Evolutionary conservation across 2,888 invertebrate species (phyloP).

Genomic region (Vanessa cardui): DNA sequence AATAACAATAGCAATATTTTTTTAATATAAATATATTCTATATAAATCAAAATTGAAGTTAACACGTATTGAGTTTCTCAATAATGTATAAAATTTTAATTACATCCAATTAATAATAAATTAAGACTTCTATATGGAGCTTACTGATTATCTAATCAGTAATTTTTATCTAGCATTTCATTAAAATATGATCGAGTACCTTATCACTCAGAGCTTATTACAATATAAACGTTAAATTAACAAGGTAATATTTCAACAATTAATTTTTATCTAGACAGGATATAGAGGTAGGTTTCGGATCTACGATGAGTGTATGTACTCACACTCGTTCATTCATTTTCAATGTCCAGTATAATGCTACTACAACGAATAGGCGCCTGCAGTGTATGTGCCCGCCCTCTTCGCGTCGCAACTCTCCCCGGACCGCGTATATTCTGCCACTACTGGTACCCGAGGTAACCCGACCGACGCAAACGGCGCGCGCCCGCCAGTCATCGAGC

Average conservation of each 20-base stretch:
- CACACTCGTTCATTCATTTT: conserved; percentile 45
- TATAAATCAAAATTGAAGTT: too few species aligned
- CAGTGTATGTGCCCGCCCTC: conserved; percentile 52
- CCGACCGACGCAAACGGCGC: conserved; percentile 46
- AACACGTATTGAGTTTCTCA: too few species aligned
- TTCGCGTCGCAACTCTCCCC: conserved; percentile 51
- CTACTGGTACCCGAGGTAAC: conserved; percentile 38
- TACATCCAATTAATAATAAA: background rate
- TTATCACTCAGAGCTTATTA: conserved; percentile 29
- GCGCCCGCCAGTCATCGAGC: conserved; percentile 76
- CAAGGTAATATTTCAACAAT: conserved; percentile 15
- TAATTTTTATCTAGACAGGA: conserved; percentile 16
- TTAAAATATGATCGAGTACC: conserved; percentile 32
- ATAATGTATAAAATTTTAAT: background rate
- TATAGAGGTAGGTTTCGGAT: conserved; percentile 8
- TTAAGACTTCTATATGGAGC: background rate
- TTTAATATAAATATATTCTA: too few species aligned
- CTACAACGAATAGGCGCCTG: conserved; percentile 45
- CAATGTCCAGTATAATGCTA: conserved; percentile 44
- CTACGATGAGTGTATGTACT: conserved; percentile 17
- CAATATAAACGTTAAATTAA: conserved; percentile 20
- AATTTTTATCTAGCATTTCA: conserved; percentile 34
- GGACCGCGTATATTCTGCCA: conserved; percentile 35
- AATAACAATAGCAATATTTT: too few species aligned
- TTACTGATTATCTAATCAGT: conserved; percentile 17